Conservation (phyloP, 2,888 invertebrate species). For the Rotaria socialis region DNA sequence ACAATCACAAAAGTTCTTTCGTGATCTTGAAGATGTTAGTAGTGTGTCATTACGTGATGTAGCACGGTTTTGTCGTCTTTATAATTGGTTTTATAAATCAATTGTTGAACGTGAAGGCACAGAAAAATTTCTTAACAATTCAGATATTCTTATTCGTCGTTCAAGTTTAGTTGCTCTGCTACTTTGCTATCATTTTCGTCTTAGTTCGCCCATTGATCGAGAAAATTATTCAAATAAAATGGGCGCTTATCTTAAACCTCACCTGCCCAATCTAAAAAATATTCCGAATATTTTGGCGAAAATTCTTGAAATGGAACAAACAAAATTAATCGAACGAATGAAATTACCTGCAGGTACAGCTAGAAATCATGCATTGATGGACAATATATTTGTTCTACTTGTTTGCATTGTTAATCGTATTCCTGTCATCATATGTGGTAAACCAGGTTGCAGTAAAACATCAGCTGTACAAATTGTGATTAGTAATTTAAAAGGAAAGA, state of each 20-base stretch:
- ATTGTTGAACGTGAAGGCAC: neutral
- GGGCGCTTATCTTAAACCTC: neutral
- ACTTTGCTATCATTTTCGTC: conserved; percentile 18
- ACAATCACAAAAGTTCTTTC: conserved; percentile 37
- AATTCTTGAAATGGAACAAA: conserved; percentile 47
- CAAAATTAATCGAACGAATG: conserved; percentile 4
- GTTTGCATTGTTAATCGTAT: conserved; percentile 57
- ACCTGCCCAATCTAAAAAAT: neutral
- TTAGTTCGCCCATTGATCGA: neutral
- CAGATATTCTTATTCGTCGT: neutral
- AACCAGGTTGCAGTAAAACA: conserved; percentile 58
- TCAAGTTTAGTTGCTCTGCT: neutral
- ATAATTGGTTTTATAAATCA: conserved; percentile 37
- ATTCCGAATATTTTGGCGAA: neutral
- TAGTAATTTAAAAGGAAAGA: conserved; percentile 56
- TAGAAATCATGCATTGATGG: conserved; percentile 54
- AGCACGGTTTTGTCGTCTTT: conserved; percentile 34
- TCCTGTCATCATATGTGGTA: conserved; percentile 57
- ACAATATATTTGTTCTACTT: conserved; percentile 58
- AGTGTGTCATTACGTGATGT: conserved; percentile 42
- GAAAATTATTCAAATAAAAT: neutral
- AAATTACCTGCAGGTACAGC: conserved; percentile 52
- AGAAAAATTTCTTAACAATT: neutral
- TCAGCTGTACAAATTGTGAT: conserved; percentile 57
- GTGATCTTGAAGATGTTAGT: conserved; percentile 38